Base-by-base conservation (phyloP, 1,140 invertebrate species). In the Zaprionus africanus region DNA sequence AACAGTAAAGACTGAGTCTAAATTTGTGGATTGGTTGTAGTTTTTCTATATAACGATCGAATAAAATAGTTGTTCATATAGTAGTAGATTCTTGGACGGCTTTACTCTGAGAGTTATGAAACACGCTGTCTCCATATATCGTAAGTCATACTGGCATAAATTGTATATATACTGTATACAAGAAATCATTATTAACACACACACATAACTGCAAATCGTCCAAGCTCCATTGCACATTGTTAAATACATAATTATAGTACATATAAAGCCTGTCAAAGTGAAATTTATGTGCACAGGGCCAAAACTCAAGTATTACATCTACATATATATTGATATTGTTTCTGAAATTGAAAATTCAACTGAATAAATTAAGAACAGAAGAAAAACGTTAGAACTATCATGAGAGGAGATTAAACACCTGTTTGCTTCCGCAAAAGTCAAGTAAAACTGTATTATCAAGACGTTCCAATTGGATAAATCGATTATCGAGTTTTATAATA, bases 1-100 rank as follows among this genome's bases (percentile, higher is more conserved):
- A 22, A 22, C 38, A 22, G 60, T n/a, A 64, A 75, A 71, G 67
- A 76, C 73, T 76, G 73, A 71, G 60, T 76, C 73, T 70, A 70
- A 70, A 54, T 76, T 59, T 58, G 61, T 13, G 51, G 56, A 65
- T 57, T 62, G 36, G 49, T 56, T 62, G 59, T 62, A 70, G 58
- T 41, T 31, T 56, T 56, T 46, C 9, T 51, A 58, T 51, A 58
- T 51, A 19, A 15, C 38, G 26, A 56, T 36, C 13, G 36, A 22
- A 51, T 19, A 24, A 5, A 11, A 53, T 54, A 24, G 15, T 49
- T 61, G 17, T 22, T 60, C 6, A 51, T 53, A 31, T 31, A 61
- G 9, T 28, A 28, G 36, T 59, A 43, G 36, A 66, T 67, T 34
- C 41, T 38, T 38, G 28, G 26, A 49, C 22, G 17, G 43, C 43